Percentiles rank a stretch among this genome's conserved stretches.
Conservation (phyloP, 2,888 invertebrate species). For the Calliphora vomitoria region DNA sequence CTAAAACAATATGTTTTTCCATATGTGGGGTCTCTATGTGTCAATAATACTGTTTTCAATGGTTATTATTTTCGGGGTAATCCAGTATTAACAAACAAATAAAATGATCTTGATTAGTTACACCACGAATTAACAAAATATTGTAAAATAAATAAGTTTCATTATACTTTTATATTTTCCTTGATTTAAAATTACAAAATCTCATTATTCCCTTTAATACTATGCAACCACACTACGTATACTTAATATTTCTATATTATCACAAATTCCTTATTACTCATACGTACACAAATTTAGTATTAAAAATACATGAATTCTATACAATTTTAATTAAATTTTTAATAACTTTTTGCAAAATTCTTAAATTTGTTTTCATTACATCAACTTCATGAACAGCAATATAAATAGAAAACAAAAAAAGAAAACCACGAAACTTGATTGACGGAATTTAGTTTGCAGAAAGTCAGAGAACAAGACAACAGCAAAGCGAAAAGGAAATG, state of each 20-base stretch:
- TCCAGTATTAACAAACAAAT: too few relatives aligned
- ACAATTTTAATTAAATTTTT: conserved; percentile 14
- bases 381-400: not conserved
- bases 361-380: conserved; percentile 7
- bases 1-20: not conserved
- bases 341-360: not conserved
- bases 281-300: not conserved
- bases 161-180: too few relatives aligned
- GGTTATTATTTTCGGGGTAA: too few relatives aligned
- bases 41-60: too few relatives aligned
- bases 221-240: not conserved
- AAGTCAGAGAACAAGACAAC: not conserved
- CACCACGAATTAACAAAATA: too few relatives aligned
- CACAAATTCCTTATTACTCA: not conserved
- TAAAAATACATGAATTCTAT: not conserved
- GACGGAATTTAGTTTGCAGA: not conserved
- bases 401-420: not conserved
- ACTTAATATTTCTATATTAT: not conserved
- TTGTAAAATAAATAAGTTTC: too few relatives aligned
- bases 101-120: too few relatives aligned
- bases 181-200: too few relatives aligned
- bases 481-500: not conserved
- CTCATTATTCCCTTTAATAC: too few relatives aligned
- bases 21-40: too few relatives aligned
- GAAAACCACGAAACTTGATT: conserved; percentile 1